Evolutionary conservation across 2,797 vertebrate species (phyloP).

Genomic region (Pipistrellus pipistrellus): DNA sequence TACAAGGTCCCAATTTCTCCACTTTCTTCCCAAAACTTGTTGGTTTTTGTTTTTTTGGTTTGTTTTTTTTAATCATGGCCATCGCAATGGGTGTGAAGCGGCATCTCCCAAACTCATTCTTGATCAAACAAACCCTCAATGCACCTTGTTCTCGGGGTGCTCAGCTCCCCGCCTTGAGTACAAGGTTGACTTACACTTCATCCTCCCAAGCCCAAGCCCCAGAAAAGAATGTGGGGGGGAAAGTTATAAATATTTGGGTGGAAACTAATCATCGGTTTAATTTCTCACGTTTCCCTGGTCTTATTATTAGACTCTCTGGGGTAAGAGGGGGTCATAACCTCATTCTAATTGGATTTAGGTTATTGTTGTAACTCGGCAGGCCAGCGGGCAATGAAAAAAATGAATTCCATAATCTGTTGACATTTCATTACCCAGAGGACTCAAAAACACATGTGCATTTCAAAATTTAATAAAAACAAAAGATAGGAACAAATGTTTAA

Average conservation of each 20-base stretch:
- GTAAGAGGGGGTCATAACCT: neutral
- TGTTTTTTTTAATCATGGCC: neutral
- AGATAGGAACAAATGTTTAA: conserved; percentile 71
- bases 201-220: neutral
- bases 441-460: conserved; percentile 64
- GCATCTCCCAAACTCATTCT: neutral
- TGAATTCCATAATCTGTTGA: conserved; percentile 67
- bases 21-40: neutral
- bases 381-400: neutral
- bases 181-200: neutral
- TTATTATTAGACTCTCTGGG: neutral
- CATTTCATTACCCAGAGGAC: conserved; percentile 72
- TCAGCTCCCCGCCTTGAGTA: neutral
- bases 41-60: no score
- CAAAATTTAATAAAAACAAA: conserved; percentile 78
- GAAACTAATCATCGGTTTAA: neutral
- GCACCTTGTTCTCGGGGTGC: neutral
- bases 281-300: neutral
- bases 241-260: neutral
- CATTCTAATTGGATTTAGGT: conserved; percentile 59
- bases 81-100: neutral
- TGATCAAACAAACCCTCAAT: neutral
- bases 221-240: neutral
- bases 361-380: conserved; percentile 7
- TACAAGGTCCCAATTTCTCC: neutral